Base-by-base conservation (phyloP, 2,113 vertebrate species). In the Chinchilla lanigera region DNA sequence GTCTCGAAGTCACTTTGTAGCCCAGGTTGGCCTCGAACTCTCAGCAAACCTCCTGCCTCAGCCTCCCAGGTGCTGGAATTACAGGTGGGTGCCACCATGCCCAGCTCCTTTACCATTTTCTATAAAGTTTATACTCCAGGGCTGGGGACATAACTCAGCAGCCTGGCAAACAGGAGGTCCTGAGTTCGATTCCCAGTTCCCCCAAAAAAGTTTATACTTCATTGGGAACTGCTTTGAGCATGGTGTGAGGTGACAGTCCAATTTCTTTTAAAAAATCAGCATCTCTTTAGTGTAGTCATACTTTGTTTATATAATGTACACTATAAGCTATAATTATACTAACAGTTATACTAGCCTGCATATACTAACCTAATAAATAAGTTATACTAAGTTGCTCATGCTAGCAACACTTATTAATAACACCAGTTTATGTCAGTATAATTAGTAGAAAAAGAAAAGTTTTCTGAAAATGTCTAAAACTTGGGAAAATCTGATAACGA, bases 391-490 rank as follows among this genome's bases (percentile, higher is more conserved):
- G 13, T 28, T 65, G 14, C 63, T 90, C 75, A 85, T 67, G 47
- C 12, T 41, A 90, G 12, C 50, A 81, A 17, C 41, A 65, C n/a
- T 93, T 88, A 24, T 83, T 83, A 73, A 20, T 67, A 50, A 94
- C 44, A 19, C 77, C 52, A 63, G 11, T 41, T 52, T 7, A 60
- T 86, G 56, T 83, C 56, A 83, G 16, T 92, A 69, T 89, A 85
- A 85, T 81, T 65, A 50, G 12, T n/a, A 92, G 12, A 38, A 94
- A 84, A 94, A 84, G 19, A 86, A 20, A 60, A 26, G 28, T 80
- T 81, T 69, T 41, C 60, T 87, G 30, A 93, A 94, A 94, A 94
- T 22, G 24, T 84, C 7, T 22, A 84, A 89, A 90, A 90, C 35
- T 71, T 86, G 71, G 38, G 7, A 92, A 95, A 95, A 86, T 47